Evolutionary conservation across 2,113 vertebrate species (phyloP), one percentile per base, ranked within the genome.

Genomic region (Microtus oregoni): DNA sequence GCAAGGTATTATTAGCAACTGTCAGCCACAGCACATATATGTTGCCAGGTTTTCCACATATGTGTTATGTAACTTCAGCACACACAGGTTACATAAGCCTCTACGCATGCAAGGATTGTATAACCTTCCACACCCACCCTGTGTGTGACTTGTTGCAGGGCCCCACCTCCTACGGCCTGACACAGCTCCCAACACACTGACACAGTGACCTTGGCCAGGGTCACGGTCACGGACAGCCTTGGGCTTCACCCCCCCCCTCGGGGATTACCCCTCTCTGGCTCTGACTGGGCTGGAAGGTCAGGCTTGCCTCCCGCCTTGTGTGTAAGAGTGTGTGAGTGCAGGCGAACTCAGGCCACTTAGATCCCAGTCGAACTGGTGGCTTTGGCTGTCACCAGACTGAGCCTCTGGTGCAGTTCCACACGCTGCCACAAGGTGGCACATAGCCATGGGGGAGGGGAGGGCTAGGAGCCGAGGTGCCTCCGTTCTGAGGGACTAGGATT

Each of bases 171-270:
- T 73, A 70, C 32, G 93, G 92, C 52, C n/a, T 7, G 41, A 89
- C 13, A 83, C 55, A 55, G 89, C 83, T 94, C 95, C 91, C 97
- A 97, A 94, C 95, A 96, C 76, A 97, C 97, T 98, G 97, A 97
- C 97, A 98, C 91, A 98, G 97, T 98, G 97, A 98, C 97, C 97
- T 98, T 98, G 97, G 91, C 85, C 95, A 97, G 96, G 95, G 96
- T 97, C 96, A 96, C 52, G 73, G 92, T 70, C 88, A 91, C 38
- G 90, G 90, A 95, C 44, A 67, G 82, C 47, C 65, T 79, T 68
- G 58, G n/a, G 90, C 35, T 92, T 52, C 73, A 77, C 30, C 44
- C 44, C 44, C 61, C 28, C 95, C 89, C 89, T 78, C 77, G 96
- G 94, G 91, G 90, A 92, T 89, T 91, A 88, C 72, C 79, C 83